Evolutionary conservation across 2,797 vertebrate genomes (phyloP).

Genomic region (Luscinia luscinia): DNA sequence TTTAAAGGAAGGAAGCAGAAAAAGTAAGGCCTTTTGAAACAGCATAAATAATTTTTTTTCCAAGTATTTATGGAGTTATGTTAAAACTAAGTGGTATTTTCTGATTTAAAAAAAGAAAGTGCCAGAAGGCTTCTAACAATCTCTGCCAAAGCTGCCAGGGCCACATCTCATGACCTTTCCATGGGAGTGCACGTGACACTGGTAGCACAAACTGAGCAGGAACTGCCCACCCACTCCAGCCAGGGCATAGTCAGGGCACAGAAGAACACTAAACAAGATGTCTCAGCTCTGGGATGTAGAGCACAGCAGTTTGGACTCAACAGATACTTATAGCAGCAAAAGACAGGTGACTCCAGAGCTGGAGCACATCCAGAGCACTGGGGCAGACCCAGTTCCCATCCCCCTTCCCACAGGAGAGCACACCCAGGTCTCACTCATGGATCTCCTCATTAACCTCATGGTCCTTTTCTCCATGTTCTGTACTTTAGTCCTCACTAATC

Average conservation of each 20-base stretch:
- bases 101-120: background rate
- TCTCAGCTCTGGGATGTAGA: background rate
- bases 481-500: background rate
- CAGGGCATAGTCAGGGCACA: background rate
- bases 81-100: constrained; percentile 4
- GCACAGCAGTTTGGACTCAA: background rate
- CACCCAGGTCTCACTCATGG: background rate
- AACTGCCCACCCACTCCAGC: background rate
- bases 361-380: background rate
- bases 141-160: constrained; percentile 3
- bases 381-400: background rate
- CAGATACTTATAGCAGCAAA: background rate
- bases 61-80: background rate
- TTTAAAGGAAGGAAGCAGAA: background rate
- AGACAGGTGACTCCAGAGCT: background rate
- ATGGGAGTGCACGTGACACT: background rate
- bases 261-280: background rate
- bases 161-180: constrained; percentile 15
- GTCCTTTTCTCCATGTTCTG: background rate
- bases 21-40: background rate
- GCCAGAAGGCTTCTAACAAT: background rate
- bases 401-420: background rate
- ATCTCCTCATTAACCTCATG: background rate
- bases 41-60: background rate
- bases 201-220: background rate